These are phyloP conservation scores for Junonia oenone DNA, from an alignment of 2,888 invertebrate genomes.

Conservation along the genomic window DNA sequence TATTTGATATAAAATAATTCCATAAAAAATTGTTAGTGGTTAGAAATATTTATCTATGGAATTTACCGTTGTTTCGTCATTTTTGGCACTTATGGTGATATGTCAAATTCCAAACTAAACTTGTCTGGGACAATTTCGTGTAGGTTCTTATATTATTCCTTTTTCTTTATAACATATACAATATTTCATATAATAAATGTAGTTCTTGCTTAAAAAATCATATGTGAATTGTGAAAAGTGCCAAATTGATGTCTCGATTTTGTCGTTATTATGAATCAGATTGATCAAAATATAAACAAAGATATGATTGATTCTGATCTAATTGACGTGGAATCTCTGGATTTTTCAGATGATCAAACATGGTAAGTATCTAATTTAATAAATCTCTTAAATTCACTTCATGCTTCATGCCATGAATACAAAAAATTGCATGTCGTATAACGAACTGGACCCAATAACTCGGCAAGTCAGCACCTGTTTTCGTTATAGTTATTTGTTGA, in stretches of 20 bases:
- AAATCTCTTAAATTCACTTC: neutral
- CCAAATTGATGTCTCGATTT: conserved; percentile 72
- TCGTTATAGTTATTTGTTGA: neutral
- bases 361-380: conserved; percentile 63
- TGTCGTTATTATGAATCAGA: conserved; percentile 67
- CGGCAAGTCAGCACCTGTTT: conserved; percentile 12
- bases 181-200: conserved; percentile 59
- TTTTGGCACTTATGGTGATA: conserved; percentile 56
- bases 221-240: conserved; percentile 66
- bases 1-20: neutral
- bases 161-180: conserved; percentile 62
- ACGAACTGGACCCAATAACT: conserved; percentile 4
- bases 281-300: conserved; percentile 78
- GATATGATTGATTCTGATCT: conserved; percentile 76
- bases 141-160: conserved; percentile 54
- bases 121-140: conserved; percentile 64
- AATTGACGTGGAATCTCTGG: conserved; percentile 78
- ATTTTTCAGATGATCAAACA: conserved; percentile 79
- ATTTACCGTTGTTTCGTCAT: conserved; percentile 58
- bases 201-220: conserved; percentile 58
- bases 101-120: conserved; percentile 75
- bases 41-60: conserved; percentile 40
- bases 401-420: neutral
- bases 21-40: neutral
- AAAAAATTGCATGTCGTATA: conserved; percentile 5